A percentile compares a stretch with the other conserved stretches of the same genome.
Evolutionary conservation across 2,797 vertebrate species (phyloP).

Genomic region (Trichosurus vulpecula): DNA sequence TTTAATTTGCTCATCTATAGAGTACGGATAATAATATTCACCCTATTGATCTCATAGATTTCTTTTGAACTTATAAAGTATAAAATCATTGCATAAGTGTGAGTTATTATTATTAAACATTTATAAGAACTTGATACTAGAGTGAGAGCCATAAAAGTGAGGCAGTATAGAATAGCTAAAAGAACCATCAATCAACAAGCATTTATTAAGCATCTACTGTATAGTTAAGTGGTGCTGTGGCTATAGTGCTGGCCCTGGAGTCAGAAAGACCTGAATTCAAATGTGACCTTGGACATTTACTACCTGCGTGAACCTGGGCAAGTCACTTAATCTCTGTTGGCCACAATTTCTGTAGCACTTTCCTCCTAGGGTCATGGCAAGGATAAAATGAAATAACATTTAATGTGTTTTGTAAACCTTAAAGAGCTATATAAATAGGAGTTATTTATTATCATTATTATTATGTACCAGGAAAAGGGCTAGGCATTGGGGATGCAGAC

Average conservation of each 20-base stretch:
- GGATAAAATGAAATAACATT: too few species aligned
- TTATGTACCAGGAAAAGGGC: too few species aligned
- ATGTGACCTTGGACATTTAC: not conserved
- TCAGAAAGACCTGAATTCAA: not conserved
- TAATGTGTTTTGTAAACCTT: too few species aligned
- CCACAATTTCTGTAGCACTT: too few species aligned
- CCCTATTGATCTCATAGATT: not conserved
- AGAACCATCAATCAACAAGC: not conserved
- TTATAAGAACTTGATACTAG: not conserved
- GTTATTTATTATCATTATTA: too few species aligned
- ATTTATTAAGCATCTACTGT: not conserved
- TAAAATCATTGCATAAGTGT: not conserved
- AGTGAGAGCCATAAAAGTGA: not conserved
- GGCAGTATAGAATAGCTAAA: not conserved
- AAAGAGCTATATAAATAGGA: too few species aligned
- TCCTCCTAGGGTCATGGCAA: too few species aligned
- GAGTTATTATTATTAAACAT: not conserved
- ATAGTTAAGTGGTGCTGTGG: not conserved
- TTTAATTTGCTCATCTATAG: not conserved
- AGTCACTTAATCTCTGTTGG: too few species aligned
- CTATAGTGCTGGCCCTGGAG: not conserved
- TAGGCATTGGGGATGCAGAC: too few species aligned
- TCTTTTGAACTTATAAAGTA: not conserved
- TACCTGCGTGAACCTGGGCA: not conserved
- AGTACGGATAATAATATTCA: not conserved